Percentiles rank a stretch among this genome's conserved stretches.
phyloP scores from a whole-genome alignment of 2,797 vertebrate genomes.

The Propithecus perrieri region DNA sequence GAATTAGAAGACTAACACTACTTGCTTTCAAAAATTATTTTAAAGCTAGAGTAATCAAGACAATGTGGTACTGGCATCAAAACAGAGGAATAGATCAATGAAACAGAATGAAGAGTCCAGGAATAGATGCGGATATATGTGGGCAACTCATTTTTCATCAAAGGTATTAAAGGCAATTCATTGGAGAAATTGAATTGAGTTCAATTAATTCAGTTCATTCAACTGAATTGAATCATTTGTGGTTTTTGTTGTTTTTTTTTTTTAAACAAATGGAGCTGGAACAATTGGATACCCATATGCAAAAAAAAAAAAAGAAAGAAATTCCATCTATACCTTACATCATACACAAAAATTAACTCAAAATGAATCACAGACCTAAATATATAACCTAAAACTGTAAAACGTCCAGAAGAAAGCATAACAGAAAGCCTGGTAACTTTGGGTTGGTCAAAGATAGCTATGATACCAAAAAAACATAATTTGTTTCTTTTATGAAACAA shows the following conservation, averaged over 20 bases:
- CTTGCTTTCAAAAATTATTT: neutral
- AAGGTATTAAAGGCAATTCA: neutral
- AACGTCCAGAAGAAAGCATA: neutral
- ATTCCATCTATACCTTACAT: neutral
- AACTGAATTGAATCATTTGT: neutral
- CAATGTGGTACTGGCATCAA: neutral
- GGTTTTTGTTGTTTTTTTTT: too few relatives aligned
- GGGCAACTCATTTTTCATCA: neutral
- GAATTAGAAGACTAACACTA: neutral
- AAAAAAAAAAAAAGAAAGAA: neutral
- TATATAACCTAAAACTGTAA: neutral
- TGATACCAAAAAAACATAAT: neutral
- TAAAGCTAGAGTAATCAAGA: neutral
- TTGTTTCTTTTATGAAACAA: neutral
- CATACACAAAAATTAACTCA: neutral
- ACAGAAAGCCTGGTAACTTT: neutral
- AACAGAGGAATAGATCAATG: neutral
- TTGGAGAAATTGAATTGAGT: neutral
- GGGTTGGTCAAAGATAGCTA: neutral
- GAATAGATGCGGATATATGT: neutral
- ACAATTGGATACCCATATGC: neutral
- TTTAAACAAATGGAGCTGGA: neutral
- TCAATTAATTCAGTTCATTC: neutral
- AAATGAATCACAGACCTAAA: neutral
- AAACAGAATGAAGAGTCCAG: neutral